These are phyloP conservation scores for rabbit (Oryctolagus cuniculus) DNA, from an alignment of 2,113 vertebrate genomes.

Conservation along the genomic window DNA sequence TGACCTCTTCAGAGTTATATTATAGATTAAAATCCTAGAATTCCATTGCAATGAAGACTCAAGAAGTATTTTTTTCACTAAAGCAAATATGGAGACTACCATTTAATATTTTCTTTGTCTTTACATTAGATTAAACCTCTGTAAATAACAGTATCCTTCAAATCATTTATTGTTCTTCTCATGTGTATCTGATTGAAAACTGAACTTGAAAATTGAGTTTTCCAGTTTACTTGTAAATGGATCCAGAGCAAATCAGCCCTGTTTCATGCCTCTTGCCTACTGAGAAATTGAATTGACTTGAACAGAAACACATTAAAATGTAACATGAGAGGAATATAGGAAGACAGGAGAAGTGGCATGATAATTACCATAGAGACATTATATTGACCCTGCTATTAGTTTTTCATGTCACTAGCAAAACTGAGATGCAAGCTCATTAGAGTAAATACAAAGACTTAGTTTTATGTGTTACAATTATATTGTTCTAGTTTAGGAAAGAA, in stretches of 20 bases:
- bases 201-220: conserved; percentile 86
- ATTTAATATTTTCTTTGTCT: conserved; percentile 56
- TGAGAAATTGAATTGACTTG: conserved; percentile 85
- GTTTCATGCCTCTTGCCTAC: conserved; percentile 79
- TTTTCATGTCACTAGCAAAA: conserved; percentile 66
- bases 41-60: not conserved
- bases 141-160: conserved; percentile 75
- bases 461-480: conserved; percentile 75
- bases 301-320: conserved; percentile 82
- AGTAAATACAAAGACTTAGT: conserved; percentile 71
- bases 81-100: not conserved
- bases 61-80: not conserved
- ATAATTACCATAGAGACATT: conserved; percentile 81
- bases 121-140: conserved; percentile 73
- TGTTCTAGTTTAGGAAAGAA: conserved; percentile 67
- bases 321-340: conserved; percentile 75
- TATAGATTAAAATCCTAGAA: conserved; percentile 15
- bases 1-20: not conserved
- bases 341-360: conserved; percentile 62
- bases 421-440: conserved; percentile 73
- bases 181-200: conserved; percentile 81
- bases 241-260: conserved; percentile 78
- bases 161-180: conserved; percentile 80
- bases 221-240: conserved; percentile 82
- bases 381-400: conserved; percentile 52